Evolutionary conservation across 1,140 invertebrate genomes (phyloP).

Genomic region (Diachasma alloeum): DNA sequence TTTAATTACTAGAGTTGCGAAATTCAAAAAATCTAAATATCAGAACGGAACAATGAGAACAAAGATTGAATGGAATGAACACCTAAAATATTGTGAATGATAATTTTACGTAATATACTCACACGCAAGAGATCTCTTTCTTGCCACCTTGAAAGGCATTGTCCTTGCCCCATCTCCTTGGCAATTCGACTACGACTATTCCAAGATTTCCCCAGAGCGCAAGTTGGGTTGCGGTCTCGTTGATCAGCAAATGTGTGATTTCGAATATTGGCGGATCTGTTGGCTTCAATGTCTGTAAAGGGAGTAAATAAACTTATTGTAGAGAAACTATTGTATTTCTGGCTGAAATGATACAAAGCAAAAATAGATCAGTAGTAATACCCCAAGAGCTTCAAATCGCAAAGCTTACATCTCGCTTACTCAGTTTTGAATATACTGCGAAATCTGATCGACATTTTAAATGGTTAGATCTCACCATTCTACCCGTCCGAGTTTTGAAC

Average conservation of each 20-base stretch:
- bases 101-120: conserved; percentile 37
- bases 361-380: too few relatives aligned
- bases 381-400: too few relatives aligned
- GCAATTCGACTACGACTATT: conserved; percentile 59
- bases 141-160: conserved; percentile 57
- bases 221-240: conserved; percentile 59
- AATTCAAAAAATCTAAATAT: not conserved
- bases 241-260: conserved; percentile 59
- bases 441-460: too few relatives aligned
- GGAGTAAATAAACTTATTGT: not conserved
- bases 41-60: not conserved
- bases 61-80: conserved; percentile 34
- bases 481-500: too few relatives aligned
- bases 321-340: too few relatives aligned
- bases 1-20: not conserved
- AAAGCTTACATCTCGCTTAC: too few relatives aligned
- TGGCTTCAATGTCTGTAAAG: conserved; percentile 55
- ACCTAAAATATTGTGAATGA: too few relatives aligned
- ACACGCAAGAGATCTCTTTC: conserved; percentile 55
- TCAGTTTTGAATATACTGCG: too few relatives aligned
- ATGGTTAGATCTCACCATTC: too few relatives aligned
- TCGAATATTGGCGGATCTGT: conserved; percentile 63
- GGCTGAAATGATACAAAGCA: too few relatives aligned
- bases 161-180: conserved; percentile 63
- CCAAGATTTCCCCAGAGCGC: conserved; percentile 60